Evolutionary conservation across 2,113 vertebrate species (phyloP).

Genomic region (Paracanthobrama guichenoti): DNA sequence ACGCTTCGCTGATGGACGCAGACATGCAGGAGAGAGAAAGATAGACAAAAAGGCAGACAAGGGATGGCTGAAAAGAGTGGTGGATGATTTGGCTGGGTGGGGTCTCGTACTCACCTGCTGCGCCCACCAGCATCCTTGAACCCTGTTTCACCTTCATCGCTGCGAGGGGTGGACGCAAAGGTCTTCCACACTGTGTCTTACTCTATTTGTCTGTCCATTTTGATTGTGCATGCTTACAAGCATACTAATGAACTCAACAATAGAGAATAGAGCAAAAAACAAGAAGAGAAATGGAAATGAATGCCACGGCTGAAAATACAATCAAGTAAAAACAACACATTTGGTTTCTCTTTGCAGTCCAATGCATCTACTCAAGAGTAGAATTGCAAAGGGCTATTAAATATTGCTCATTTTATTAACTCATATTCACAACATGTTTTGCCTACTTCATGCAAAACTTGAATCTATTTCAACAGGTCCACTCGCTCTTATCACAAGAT

Average conservation of each 20-base stretch:
- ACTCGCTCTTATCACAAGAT: too few relatives aligned
- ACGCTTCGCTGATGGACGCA: slow-evolving; percentile 74
- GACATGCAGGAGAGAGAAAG: slow-evolving; percentile 63
- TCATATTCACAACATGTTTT: not conserved
- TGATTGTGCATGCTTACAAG: slow-evolving; percentile 6
- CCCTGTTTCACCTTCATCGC: not conserved
- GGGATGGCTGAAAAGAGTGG: slow-evolving; percentile 28
- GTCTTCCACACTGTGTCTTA: slow-evolving; percentile 9
- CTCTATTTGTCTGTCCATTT: slow-evolving; percentile 8
- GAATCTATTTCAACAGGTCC: not conserved
- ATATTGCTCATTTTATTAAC: not conserved
- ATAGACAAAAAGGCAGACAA: slow-evolving; percentile 30
- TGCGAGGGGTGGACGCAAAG: slow-evolving; percentile 1
- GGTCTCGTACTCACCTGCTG: slow-evolving; percentile 52
- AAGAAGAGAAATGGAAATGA: slow-evolving; percentile 39
- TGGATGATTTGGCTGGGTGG: slow-evolving; percentile 45
- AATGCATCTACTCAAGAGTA: slow-evolving; percentile 23
- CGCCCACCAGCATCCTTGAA: not conserved
- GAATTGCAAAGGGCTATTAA: slow-evolving; percentile 38
- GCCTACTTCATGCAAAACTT: not conserved
- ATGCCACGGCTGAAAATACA: slow-evolving; percentile 33
- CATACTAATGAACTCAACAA: slow-evolving; percentile 21
- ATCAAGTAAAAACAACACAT: slow-evolving; percentile 37
- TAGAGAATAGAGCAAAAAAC: slow-evolving; percentile 1
- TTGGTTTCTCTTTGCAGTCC: slow-evolving; percentile 25